Base-by-base conservation (phyloP, 2,888 invertebrate genomes). In the Nomada lathburiana region DNA sequence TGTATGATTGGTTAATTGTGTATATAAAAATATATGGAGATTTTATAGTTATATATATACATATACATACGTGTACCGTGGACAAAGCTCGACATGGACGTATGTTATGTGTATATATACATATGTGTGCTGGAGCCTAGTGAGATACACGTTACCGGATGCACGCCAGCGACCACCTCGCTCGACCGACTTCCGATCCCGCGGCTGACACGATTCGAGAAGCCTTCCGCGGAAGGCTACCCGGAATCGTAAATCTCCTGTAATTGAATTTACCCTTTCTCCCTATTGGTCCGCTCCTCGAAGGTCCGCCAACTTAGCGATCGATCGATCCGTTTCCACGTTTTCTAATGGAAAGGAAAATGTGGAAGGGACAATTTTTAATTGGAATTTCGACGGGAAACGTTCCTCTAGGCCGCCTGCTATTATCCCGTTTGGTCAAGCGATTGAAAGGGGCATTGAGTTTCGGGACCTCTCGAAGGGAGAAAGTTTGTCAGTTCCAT, bases 111-210 rank as follows among this genome's bases (percentile, higher is more conserved):
- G 42, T 68, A 67, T 72, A 63, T 70, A 36, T 68, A 57, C 55
- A 62, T 62, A 62, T 57, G 69, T 77, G 62, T 57, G 62, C 23
- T 84, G 68, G 68, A 63, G 76, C 57, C 55, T 73, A 60, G 73
- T 29, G 62, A 36, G 72, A 60, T 55, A 73, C n/a, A 50, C 82
- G 71, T 63, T 47, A 60, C 63, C 82, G 81, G 70, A 80, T 64
- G 59, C 73, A 52, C 65, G 68, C 76, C 75, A 81, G 70, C 67
- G 65, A 60, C 80, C 73, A 55, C 64, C 52, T 64, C 44, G 59
- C 63, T 60, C 57, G 71, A 62, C 65, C 64, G 50, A 26, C 64
- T 63, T 73, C 65, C 73, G 73, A 73, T 57, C 57, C 65, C 67
- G 36, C 2, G 65, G 4, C 63, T 68, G 74, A 74, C 68, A 74